Evolutionary conservation across 2,888 invertebrate species (phyloP).

Genomic region (Euproctis similis): DNA sequence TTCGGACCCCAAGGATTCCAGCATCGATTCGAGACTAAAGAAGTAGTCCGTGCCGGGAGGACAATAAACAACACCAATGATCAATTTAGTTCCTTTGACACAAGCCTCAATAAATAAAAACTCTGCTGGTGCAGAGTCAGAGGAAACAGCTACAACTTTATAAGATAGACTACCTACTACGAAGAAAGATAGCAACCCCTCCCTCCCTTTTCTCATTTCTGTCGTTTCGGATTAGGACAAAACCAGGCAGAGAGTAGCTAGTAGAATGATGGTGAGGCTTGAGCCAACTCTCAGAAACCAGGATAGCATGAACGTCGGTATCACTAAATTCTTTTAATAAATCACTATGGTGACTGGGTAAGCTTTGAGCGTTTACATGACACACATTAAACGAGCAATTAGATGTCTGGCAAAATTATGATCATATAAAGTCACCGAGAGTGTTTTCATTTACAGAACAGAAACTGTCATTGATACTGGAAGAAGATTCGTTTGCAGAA

Average conservation of each 20-base stretch:
- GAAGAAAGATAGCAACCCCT: background rate
- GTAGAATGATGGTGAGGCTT: background rate
- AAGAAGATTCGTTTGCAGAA: background rate
- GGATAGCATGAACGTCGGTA: background rate
- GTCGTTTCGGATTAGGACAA: background rate
- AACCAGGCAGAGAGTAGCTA: background rate
- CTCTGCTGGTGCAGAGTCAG: background rate
- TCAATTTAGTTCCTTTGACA: background rate
- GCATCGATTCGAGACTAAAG: too few relatives aligned
- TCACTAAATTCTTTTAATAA: background rate
- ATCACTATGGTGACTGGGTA: background rate
- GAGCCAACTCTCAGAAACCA: background rate
- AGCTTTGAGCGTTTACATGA: background rate
- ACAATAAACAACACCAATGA: background rate
- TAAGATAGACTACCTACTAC: background rate
- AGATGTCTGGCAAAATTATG: background rate
- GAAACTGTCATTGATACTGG: background rate
- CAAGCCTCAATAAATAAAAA: too few relatives aligned
- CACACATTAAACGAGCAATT: background rate
- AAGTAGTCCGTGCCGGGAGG: slow-evolving; percentile 1
- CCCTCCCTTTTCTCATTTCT: background rate
- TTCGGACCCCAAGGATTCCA: background rate
- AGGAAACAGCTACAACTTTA: background rate
- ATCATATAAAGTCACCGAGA: background rate
- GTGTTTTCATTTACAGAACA: background rate